Conservation (phyloP, 2,113 vertebrate species). For the Puffinus mauretanicus region DNA sequence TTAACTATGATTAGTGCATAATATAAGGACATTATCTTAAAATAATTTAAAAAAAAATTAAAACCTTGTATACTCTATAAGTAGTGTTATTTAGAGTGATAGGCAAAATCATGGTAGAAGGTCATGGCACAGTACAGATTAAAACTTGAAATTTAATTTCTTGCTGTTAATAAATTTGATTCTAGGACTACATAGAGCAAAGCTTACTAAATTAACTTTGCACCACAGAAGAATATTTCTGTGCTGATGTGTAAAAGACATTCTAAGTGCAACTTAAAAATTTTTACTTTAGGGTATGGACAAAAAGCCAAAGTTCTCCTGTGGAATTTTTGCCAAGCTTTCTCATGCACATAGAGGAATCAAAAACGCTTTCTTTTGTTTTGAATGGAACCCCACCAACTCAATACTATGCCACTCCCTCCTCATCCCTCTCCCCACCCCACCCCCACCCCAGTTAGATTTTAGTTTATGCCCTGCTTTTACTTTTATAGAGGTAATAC, state of each 20-base stretch:
- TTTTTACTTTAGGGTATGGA: neutral
- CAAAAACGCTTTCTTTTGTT: neutral
- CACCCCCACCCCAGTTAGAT: neutral
- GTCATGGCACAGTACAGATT: neutral
- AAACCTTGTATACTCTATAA: neutral
- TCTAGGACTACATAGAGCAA: neutral
- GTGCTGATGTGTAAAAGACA: neutral
- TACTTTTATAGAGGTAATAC: neutral
- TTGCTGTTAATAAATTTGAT: neutral
- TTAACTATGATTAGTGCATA: neutral
- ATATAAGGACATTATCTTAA: neutral
- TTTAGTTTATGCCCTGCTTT: neutral
- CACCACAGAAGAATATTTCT: neutral
- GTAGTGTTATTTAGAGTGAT: neutral
- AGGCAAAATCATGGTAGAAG: neutral
- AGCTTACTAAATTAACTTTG: neutral
- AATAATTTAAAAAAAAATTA: neutral
- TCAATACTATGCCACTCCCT: neutral
- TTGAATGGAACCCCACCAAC: neutral
- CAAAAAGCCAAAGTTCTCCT: neutral
- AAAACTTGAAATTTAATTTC: neutral
- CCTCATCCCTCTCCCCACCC: neutral
- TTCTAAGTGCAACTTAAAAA: neutral
- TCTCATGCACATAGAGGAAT: neutral
- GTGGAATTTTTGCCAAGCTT: neutral